Conservation (phyloP, 1,140 invertebrate species). For the Popillia japonica region DNA sequence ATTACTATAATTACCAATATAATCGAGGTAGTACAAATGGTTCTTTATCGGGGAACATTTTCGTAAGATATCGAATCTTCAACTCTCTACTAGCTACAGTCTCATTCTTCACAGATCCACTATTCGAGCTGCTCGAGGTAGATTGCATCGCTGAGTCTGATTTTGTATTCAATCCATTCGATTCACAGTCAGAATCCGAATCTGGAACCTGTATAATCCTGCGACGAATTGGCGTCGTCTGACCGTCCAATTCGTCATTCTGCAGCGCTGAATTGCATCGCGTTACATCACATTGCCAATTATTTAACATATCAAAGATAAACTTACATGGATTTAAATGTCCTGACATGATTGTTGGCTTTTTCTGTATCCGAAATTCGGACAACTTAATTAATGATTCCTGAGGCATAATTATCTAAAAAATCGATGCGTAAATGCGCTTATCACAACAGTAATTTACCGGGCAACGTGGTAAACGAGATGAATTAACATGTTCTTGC, state of each 20-base stretch:
- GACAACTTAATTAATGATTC: constrained; percentile 48
- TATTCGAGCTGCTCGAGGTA: constrained; percentile 20
- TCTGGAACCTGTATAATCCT: constrained; percentile 52
- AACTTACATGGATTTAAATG: constrained; percentile 36
- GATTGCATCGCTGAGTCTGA: constrained; percentile 23
- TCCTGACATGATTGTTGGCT: constrained; percentile 42
- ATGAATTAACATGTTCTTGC: neutral
- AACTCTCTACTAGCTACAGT: constrained; percentile 55
- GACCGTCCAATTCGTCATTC: neutral
- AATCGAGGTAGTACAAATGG: too few species aligned
- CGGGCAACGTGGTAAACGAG: neutral
- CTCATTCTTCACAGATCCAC: constrained; percentile 46
- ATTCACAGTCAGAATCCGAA: constrained; percentile 56
- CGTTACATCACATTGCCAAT: neutral
- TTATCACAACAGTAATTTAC: constrained; percentile 8
- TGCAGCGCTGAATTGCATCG: constrained; percentile 18
- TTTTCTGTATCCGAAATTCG: constrained; percentile 55
- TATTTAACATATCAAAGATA: constrained; percentile 45
- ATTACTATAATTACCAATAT: too few species aligned
- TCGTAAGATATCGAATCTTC: constrained; percentile 56
- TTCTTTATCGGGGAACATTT: constrained; percentile 54
- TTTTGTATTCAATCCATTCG: constrained; percentile 39
- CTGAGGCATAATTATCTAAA: constrained; percentile 16
- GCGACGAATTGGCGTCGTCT: constrained; percentile 40
- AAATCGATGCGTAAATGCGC: neutral